A percentile compares a stretch with the other conserved stretches of the same genome.
Evolutionary conservation across 2,113 vertebrate species (phyloP).

Genomic region (Hystrix brachyura): DNA sequence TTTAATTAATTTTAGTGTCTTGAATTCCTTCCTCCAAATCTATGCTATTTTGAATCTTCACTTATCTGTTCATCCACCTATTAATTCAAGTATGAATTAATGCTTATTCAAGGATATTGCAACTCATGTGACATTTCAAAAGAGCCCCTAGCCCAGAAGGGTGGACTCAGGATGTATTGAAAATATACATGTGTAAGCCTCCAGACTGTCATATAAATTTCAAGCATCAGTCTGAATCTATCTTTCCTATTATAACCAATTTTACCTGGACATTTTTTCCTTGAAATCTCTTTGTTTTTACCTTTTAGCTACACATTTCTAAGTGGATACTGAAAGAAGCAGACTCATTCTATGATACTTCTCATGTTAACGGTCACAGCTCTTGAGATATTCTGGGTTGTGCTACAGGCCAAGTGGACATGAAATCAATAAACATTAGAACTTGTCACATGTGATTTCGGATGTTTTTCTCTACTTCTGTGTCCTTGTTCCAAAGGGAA

Average conservation of each 20-base stretch:
- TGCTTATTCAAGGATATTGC: not conserved
- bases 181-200: not conserved
- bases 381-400: not conserved
- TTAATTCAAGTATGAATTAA: not conserved
- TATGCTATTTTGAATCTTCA: not conserved
- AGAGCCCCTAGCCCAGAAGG: not conserved
- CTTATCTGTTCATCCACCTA: not conserved
- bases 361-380: not conserved
- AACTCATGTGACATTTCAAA: not conserved
- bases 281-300: not conserved
- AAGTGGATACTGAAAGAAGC: not conserved
- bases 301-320: not conserved
- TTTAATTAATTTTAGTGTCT: not conserved
- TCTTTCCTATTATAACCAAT: not conserved
- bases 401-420: rapidly evolving
- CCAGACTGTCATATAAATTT: not conserved
- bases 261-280: not conserved
- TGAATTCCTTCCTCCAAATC: not conserved
- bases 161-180: not conserved
- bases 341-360: rapidly evolving
- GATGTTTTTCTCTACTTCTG: not conserved
- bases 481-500: not conserved
- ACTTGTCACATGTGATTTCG: not conserved
- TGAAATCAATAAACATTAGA: no score
- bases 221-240: not conserved